Percentiles rank a stretch among this genome's conserved stretches.
Evolutionary conservation across 2,113 vertebrate genomes (phyloP).

Genomic region (Oreotrochilus melanogaster): DNA sequence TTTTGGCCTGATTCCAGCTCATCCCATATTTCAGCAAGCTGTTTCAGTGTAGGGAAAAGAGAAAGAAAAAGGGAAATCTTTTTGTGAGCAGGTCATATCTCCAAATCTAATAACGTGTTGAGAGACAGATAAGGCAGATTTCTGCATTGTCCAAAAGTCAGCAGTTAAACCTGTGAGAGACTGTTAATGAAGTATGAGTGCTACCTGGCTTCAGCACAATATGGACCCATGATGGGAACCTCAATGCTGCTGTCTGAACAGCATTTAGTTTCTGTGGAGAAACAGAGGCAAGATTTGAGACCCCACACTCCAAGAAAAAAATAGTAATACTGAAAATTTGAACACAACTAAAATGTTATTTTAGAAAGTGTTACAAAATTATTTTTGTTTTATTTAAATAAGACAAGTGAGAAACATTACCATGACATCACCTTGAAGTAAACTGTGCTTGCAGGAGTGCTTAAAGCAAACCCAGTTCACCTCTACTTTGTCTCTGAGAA

Average conservation of each 20-base stretch:
- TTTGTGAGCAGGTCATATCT: background rate
- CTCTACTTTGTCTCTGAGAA: background rate
- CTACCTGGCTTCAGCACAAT: background rate
- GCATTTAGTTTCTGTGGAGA: background rate
- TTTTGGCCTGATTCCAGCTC: slow-evolving; percentile 23
- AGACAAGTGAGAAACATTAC: background rate
- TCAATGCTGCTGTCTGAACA: background rate
- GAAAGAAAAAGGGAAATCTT: background rate
- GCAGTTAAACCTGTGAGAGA: background rate
- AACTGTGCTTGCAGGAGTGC: background rate
- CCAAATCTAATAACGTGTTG: background rate
- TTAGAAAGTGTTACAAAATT: background rate
- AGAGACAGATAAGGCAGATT: background rate
- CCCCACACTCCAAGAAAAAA: background rate
- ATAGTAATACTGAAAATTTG: background rate
- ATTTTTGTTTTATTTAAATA: background rate
- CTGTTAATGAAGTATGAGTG: background rate
- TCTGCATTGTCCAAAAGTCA: background rate
- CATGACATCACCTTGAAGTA: accelerated
- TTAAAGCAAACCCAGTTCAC: background rate
- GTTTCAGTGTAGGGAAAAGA: background rate
- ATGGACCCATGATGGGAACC: background rate
- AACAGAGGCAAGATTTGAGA: background rate
- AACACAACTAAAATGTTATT: background rate
- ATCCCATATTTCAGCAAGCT: slow-evolving; percentile 31